phyloP scores from a whole-genome alignment of 2,797 vertebrate species.

The Hyperoplus lanceolatus region DNA sequence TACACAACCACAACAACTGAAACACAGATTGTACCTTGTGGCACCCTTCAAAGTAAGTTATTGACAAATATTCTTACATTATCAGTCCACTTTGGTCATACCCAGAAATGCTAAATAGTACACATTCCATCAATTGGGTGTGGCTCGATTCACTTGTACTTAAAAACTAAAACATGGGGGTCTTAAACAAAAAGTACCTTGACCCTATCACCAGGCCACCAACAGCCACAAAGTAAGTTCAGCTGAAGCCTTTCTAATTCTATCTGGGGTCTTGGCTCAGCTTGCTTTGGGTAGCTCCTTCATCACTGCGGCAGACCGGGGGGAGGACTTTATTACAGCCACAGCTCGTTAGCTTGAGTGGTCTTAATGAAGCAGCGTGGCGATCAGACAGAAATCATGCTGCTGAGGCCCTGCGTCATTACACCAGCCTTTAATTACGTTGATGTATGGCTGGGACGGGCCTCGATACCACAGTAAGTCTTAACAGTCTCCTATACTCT shows the following conservation, averaged over 20 bases:
- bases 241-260: conserved; percentile 96
- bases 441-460: conserved; percentile 95
- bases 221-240: conserved; percentile 94
- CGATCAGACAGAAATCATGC: conserved; percentile 99
- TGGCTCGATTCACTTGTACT: not conserved
- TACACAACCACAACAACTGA: not conserved
- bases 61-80: conserved; percentile 1
- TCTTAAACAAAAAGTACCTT: conserved; percentile 78
- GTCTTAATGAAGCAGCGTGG: conserved; percentile 99
- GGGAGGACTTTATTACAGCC: conserved; percentile 99
- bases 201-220: conserved; percentile 81
- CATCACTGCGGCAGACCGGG: conserved; percentile 96
- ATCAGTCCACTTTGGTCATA: not conserved
- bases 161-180: conserved; percentile 5
- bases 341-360: conserved; percentile 99
- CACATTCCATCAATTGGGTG: not conserved
- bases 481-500: conserved; percentile 59
- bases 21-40: conserved; percentile 6
- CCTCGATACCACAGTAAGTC: conserved; percentile 86
- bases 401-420: conserved; percentile 99
- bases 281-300: conserved; percentile 95
- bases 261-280: conserved; percentile 85
- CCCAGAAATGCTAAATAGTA: not conserved
- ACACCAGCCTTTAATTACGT: conserved; percentile 99
- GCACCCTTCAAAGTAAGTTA: conserved; percentile 5